Percentiles rank a stretch among this genome's conserved stretches.
These are phyloP conservation scores for Numenius phaeopus DNA, from an alignment of 2,797 vertebrate species.

Conservation along the genomic window DNA sequence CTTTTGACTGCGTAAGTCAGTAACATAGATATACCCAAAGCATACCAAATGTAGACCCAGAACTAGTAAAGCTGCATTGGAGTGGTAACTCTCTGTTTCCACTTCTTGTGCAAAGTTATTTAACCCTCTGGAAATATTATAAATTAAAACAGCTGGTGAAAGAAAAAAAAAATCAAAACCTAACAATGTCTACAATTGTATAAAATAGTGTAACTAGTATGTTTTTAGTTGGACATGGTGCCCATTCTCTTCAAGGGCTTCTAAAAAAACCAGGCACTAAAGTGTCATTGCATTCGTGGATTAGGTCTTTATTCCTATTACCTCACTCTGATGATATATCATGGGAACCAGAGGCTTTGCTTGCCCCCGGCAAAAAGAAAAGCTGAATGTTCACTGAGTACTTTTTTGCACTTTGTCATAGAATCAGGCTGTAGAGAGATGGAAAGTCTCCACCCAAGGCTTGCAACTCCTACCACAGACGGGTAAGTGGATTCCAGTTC, in stretches of 20 bases:
- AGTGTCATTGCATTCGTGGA: background rate
- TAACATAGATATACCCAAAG: background rate
- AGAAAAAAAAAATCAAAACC: background rate
- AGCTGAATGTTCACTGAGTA: background rate
- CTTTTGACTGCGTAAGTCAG: background rate
- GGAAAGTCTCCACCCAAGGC: background rate
- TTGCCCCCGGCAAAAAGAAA: background rate
- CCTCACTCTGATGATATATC: background rate
- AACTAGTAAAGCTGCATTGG: background rate
- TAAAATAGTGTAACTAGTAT: background rate
- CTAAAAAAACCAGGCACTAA: background rate
- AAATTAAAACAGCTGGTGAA: background rate
- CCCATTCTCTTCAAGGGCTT: background rate
- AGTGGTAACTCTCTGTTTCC: background rate
- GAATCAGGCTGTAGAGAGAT: background rate
- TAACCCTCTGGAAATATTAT: background rate
- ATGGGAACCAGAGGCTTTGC: background rate
- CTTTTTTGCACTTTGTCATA: background rate
- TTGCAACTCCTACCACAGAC: background rate
- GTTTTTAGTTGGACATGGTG: background rate
- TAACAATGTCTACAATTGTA: background rate
- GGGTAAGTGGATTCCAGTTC: background rate
- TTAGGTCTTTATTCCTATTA: background rate
- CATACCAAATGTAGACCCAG: background rate
- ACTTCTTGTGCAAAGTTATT: background rate